phyloP scores from a whole-genome alignment of 2,113 vertebrate genomes.

The Ochotona curzoniae region DNA sequence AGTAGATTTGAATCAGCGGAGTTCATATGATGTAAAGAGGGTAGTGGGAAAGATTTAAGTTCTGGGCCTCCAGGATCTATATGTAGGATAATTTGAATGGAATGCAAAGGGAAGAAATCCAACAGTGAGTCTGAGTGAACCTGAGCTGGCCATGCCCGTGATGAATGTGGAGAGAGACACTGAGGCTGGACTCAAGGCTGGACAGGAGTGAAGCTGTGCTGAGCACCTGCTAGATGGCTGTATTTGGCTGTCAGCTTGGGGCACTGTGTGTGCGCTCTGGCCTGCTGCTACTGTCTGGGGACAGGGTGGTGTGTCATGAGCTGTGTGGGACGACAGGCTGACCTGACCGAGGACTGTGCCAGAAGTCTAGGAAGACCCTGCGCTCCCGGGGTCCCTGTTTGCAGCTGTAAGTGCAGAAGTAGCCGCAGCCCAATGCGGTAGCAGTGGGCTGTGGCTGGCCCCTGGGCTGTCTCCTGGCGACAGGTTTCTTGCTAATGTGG shows the following conservation, averaged over 20 bases:
- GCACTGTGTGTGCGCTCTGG: too few relatives aligned
- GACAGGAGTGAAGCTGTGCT: not conserved
- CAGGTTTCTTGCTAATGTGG: conserved; percentile 41
- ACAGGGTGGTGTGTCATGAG: too few relatives aligned
- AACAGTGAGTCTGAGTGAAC: not conserved
- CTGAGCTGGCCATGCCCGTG: not conserved
- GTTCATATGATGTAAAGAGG: accelerated
- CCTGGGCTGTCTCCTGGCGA: conserved; percentile 51
- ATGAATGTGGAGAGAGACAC: not conserved
- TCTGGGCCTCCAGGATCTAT: not conserved
- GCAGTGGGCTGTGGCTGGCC: not conserved
- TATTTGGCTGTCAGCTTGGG: too few relatives aligned
- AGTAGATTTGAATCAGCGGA: not conserved
- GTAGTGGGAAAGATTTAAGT: not conserved
- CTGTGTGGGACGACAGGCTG: too few relatives aligned
- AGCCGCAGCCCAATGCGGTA: not conserved
- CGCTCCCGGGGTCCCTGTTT: not conserved
- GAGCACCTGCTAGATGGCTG: too few relatives aligned
- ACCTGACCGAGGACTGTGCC: too few relatives aligned
- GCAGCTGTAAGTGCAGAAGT: not conserved
- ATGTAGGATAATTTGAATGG: not conserved
- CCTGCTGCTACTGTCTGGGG: too few relatives aligned
- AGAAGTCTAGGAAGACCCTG: not conserved
- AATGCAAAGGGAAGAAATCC: not conserved
- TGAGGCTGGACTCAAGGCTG: not conserved